A percentile compares a stretch with the other conserved stretches of the same genome.
phyloP scores from a whole-genome alignment of 1,140 invertebrate genomes.

The Drosophila sulfurigaster region DNA sequence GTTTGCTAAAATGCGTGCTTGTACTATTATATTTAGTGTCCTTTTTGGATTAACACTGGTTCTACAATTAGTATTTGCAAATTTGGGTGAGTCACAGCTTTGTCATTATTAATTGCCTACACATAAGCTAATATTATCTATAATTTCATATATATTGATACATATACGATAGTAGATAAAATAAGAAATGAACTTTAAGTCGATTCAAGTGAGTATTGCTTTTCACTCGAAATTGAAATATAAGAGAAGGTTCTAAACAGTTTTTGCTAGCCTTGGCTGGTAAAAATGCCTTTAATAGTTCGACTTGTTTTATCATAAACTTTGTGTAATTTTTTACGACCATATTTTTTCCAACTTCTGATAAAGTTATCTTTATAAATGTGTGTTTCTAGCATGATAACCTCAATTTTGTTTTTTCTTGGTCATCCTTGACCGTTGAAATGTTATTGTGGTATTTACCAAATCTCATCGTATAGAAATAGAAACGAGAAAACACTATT shows the following conservation, averaged over 20 bases:
- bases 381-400: neutral
- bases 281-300: neutral
- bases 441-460: neutral
- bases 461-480: neutral
- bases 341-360: neutral
- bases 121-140: constrained; percentile 3
- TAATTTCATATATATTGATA: neutral
- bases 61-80: neutral
- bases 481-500: neutral
- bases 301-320: neutral
- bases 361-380: neutral
- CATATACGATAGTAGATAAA: neutral
- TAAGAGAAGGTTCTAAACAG: too few species aligned
- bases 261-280: too few species aligned
- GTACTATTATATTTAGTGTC: neutral
- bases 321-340: neutral
- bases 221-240: too few species aligned
- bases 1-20: neutral
- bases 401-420: neutral
- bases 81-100: constrained; percentile 11
- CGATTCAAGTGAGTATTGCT: too few species aligned
- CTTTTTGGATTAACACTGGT: constrained; percentile 2
- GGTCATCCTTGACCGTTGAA: neutral
- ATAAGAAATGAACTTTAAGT: neutral
- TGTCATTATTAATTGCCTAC: neutral